Evolutionary conservation across 1,140 invertebrate species (phyloP).

Genomic region (Drosophila bocki): DNA sequence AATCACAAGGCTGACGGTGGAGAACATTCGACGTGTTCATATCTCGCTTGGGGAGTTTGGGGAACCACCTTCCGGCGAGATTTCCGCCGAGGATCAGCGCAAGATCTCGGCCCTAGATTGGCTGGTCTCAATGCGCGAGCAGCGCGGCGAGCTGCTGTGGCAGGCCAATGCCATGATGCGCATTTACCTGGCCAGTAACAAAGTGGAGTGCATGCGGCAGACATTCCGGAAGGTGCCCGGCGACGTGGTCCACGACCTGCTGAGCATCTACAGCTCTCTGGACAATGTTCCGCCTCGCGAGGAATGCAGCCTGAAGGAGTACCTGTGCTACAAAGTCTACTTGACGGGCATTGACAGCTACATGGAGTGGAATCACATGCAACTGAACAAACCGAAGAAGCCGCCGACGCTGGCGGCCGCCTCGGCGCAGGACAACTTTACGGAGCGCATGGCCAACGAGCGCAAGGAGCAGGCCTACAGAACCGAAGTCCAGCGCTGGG

Average conservation of each 20-base stretch:
- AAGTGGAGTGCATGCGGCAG: conserved; percentile 89
- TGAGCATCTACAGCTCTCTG: conserved; percentile 86
- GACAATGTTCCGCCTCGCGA: conserved; percentile 86
- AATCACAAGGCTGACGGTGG: conserved; percentile 93
- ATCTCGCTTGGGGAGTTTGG: conserved; percentile 72
- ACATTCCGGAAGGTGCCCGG: conserved; percentile 89
- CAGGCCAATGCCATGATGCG: conserved; percentile 96
- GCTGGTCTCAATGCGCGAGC: conserved; percentile 92
- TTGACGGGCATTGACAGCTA: conserved; percentile 94
- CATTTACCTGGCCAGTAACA: conserved; percentile 89
- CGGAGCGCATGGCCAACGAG: conserved; percentile 95
- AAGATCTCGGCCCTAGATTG: conserved; percentile 95
- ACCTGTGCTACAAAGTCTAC: conserved; percentile 92
- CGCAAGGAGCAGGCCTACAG: conserved; percentile 92
- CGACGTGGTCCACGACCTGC: conserved; percentile 88
- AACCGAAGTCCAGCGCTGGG: conserved; percentile 92
- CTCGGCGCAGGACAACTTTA: conserved; percentile 87
- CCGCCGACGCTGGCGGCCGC: conserved; percentile 85
- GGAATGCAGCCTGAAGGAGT: conserved; percentile 89
- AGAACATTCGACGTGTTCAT: conserved; percentile 87
- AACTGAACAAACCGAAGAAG: conserved; percentile 91
- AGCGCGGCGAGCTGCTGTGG: conserved; percentile 92
- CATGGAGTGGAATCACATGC: conserved; percentile 94
- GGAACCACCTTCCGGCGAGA: conserved; percentile 47
- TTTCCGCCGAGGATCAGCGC: conserved; percentile 67